A percentile compares a stretch with the other conserved stretches of the same genome.
phyloP scores from a whole-genome alignment of 30 jellyfish, hydroid and myxozoan species.

The Turritopsis dohrnii region DNA sequence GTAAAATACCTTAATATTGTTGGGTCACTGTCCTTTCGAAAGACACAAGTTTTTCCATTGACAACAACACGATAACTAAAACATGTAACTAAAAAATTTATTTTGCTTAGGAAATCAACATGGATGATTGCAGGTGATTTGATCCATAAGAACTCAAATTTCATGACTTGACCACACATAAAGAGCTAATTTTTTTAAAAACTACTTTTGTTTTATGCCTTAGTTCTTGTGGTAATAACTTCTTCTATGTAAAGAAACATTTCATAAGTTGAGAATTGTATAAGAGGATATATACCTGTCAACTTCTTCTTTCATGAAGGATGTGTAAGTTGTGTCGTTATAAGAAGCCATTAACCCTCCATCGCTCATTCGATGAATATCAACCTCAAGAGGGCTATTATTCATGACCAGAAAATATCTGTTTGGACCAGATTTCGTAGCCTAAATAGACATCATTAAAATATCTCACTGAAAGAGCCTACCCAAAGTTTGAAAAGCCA shows the following conservation, averaged over 20 bases:
- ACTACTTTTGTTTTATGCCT: background rate
- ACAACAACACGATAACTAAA: constrained; percentile 76
- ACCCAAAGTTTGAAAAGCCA: background rate
- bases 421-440: constrained; percentile 71
- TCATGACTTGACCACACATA: too few species aligned
- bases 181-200: too few species aligned
- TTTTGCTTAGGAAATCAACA: too few species aligned
- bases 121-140: too few species aligned
- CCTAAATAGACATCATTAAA: constrained; percentile 31
- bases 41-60: constrained; percentile 87
- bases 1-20: constrained; percentile 69
- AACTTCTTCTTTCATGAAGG: constrained; percentile 87
- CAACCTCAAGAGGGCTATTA: constrained; percentile 71
- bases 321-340: constrained; percentile 69
- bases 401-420: constrained; percentile 73
- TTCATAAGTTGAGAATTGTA: background rate
- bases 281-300: constrained; percentile 44
- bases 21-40: constrained; percentile 93
- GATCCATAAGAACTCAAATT: too few species aligned
- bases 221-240: too few species aligned
- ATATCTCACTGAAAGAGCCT: background rate
- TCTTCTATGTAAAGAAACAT: too few species aligned
- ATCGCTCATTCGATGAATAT: constrained; percentile 80
- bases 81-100: too few species aligned
- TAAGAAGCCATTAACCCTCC: constrained; percentile 87